Evolutionary conservation across 2,888 invertebrate species (phyloP).

Genomic region (Hylaea fasciaria): DNA sequence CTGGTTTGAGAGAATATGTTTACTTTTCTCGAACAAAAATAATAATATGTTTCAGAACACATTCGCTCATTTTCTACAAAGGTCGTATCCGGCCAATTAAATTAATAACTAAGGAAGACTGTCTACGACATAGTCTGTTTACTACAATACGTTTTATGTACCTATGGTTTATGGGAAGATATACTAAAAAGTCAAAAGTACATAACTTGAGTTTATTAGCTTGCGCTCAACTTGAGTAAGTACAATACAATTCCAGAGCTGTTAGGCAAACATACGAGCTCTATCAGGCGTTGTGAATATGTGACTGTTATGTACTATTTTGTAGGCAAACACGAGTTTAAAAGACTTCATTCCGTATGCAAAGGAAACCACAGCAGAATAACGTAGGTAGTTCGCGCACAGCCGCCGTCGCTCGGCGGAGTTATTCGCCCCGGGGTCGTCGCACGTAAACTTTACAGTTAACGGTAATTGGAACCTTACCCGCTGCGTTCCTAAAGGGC

Average conservation of each 20-base stretch:
- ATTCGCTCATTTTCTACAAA: conserved; percentile 5
- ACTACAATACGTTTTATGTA: too few species aligned
- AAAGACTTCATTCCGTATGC: background rate
- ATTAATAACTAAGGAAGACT: background rate
- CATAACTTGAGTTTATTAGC: too few species aligned
- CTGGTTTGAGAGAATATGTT: conserved; percentile 12
- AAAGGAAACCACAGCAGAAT: background rate
- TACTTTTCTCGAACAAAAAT: conserved; percentile 6
- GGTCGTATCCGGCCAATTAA: background rate
- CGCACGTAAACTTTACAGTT: conserved; percentile 3
- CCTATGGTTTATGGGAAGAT: too few species aligned
- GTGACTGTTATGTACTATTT: background rate
- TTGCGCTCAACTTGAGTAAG: too few species aligned
- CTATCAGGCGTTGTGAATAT: background rate
- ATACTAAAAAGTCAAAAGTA: too few species aligned
- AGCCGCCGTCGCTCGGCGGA: background rate
- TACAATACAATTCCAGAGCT: too few species aligned
- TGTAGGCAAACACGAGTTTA: background rate
- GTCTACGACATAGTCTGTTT: background rate
- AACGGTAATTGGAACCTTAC: background rate
- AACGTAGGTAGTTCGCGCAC: background rate
- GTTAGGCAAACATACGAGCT: too few species aligned
- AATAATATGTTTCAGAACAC: conserved; percentile 7
- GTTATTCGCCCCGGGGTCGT: conserved; percentile 1
- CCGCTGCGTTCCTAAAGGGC: background rate